Conservation (phyloP, 64 coral and sea anemone genomes). For the Astreopora myriophthalma region DNA sequence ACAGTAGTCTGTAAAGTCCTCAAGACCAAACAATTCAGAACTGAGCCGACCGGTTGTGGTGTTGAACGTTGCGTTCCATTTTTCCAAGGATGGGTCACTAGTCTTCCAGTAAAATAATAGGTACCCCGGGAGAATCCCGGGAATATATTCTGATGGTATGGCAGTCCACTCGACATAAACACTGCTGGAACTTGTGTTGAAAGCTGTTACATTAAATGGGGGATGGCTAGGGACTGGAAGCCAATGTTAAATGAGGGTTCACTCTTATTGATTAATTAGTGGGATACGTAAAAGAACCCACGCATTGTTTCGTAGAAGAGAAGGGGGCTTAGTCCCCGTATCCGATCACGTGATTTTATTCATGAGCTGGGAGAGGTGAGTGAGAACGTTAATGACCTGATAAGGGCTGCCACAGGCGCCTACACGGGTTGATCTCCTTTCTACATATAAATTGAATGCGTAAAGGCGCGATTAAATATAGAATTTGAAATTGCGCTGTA, state of each 20-base stretch:
- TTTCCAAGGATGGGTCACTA: neutral
- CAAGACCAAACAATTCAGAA: neutral
- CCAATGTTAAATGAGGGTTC: neutral
- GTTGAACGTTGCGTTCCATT: neutral
- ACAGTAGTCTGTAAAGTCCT: conserved; percentile 10
- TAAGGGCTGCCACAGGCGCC: no score
- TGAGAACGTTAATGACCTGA: no score
- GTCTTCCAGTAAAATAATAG: neutral
- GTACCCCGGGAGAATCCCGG: conserved; percentile 31
- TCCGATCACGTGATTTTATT: no score
- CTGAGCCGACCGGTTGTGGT: neutral
- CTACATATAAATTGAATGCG: no score
- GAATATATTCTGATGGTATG: neutral
- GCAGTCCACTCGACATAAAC: neutral
- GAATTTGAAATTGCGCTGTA: no score
- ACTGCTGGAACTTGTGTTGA: conserved; percentile 14
- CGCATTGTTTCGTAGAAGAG: no score
- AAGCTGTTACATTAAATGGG: neutral
- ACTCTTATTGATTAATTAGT: no score
- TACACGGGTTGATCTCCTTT: no score
- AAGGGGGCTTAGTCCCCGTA: no score
- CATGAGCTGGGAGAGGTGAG: no score
- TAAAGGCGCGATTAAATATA: no score
- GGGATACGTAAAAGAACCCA: no score
- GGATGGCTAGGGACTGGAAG: neutral